phyloP scores from a whole-genome alignment of 2,888 invertebrate genomes.

The Stomorhina lunata region DNA sequence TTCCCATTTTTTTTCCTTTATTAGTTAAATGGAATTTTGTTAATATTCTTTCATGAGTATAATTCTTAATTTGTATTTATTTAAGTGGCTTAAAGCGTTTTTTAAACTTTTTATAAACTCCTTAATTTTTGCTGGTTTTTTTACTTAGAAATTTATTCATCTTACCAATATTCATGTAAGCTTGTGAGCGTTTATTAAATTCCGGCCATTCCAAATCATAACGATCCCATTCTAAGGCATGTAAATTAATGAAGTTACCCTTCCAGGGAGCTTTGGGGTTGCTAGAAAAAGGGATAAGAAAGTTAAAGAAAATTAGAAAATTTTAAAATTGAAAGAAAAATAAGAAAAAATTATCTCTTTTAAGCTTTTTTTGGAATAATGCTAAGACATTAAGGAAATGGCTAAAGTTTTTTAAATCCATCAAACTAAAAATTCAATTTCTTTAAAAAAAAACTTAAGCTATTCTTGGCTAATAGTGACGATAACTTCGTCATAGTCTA shows the following conservation, averaged over 20 bases:
- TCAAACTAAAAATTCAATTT: slow-evolving; percentile 39
- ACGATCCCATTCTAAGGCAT: slow-evolving; percentile 84
- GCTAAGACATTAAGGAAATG: background rate
- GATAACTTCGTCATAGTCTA: no score
- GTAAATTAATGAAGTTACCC: slow-evolving; percentile 84
- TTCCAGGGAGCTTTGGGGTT: slow-evolving; percentile 88
- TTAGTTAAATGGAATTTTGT: no score
- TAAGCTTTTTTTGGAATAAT: background rate
- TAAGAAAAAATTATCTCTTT: no score
- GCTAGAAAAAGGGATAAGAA: slow-evolving; percentile 80
- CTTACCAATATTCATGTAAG: slow-evolving; percentile 86
- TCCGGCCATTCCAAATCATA: slow-evolving; percentile 92
- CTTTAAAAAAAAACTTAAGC: slow-evolving; percentile 18
- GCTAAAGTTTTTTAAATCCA: no score
- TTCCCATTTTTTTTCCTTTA: no score
- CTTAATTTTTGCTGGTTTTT: background rate
- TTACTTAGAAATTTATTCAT: background rate
- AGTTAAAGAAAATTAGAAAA: background rate
- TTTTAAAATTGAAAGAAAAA: slow-evolving; percentile 26
- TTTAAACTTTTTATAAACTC: no score
- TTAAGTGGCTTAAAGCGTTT: no score
- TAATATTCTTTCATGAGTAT: no score
- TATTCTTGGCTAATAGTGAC: background rate
- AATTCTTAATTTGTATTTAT: no score
- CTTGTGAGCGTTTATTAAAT: slow-evolving; percentile 87